Evolutionary conservation across 1,140 invertebrate species (phyloP), one percentile per base, ranked within the genome.

Genomic region (Psilanteris sp.): DNA sequence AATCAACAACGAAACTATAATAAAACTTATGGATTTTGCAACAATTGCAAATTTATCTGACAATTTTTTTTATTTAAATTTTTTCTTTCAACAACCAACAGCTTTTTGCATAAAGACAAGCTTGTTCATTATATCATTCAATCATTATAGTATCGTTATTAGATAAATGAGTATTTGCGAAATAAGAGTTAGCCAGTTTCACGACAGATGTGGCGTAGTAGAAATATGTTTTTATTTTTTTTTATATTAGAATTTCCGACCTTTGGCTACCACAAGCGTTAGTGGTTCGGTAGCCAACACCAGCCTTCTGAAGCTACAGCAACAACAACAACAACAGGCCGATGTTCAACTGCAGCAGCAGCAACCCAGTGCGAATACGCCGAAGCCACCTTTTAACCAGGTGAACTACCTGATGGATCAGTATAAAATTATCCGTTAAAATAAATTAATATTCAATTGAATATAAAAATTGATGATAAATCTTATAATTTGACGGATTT

Each of bases 311-410:
- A 89, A 88, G 70, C 83, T 88, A 43, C 87, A 88, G 44, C 87
- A 88, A 54, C 86, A 87, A 34, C 87, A 88, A 43, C 86, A 88
- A 50, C 87, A 88, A 57, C 81, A 86, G 54, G 79, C 81, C 24
- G 83, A 81, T 67, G 82, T 83, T 66, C 84, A 83, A 72, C 62
- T 84, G 48, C 87, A 87, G 71, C 86, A 87, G 75, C 86, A 85
- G 61, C 85, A 85, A 32, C 80, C 83, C 64, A 87, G 79, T 74
- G 81, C 80, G 55, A 87, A 84, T 81, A 81, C 87, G 20, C 83
- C 84, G 46, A 86, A 88, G 77, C 86, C 85, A 66, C 84, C 85
- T 71, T 88, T 88, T 59, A 88, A 88, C 74, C 87, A 88, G 87
- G 87, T 88, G 85, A 87, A 82, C 72, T 64, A 82, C 78, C 78